Base-by-base conservation (phyloP, 1,140 invertebrate species). In the Armadillidium nasatum region DNA sequence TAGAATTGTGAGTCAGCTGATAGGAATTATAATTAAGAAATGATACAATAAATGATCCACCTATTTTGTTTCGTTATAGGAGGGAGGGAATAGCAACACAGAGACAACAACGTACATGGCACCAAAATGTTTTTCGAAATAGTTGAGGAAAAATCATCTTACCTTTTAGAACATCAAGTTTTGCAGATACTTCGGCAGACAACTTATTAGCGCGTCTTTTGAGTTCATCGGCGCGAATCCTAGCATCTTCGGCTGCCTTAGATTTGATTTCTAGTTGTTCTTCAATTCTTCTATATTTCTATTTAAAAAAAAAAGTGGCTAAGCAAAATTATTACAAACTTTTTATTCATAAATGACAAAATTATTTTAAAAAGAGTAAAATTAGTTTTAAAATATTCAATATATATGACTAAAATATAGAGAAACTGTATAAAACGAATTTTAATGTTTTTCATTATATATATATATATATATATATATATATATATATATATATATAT, bases 191-290 rank as follows among this genome's bases (percentile, higher is more conserved):
- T 78, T 91, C 90, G 74, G 90, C 89, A 0, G 92, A 92, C 0
- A 95, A 84, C 78, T 90, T 89, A 69, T 89, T 91, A 3, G 93
- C 93, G 76, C 89, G 86, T 77, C 91, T 88, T 43, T 93, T 86
- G 22, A 96, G 84, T 44, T 86, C 84, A 80, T 92, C 89, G 7
- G 94, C 92, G 77, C 90, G 87, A 73, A 89, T 88, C 79, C 92
- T 90, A 0, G 92, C 89, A 4, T 85, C 87, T 71, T 88, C 88
- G 44, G 90, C 91, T 71, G 87, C 86, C 75, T 86, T 86, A 6
- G 89, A 87, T 77, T 91, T 89, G 19, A 86, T 83, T 21, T 88
- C 87, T 19, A 94, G 82, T 11, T 86, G 85, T 22, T 87, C 83
- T 45, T 88, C 86, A 11, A 90, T 89, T 71, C 85, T 82, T n/a